Percentiles rank a stretch among this genome's conserved stretches.
Conservation (phyloP, 2,888 invertebrate species). For the Cryptophagus acutangulus region DNA sequence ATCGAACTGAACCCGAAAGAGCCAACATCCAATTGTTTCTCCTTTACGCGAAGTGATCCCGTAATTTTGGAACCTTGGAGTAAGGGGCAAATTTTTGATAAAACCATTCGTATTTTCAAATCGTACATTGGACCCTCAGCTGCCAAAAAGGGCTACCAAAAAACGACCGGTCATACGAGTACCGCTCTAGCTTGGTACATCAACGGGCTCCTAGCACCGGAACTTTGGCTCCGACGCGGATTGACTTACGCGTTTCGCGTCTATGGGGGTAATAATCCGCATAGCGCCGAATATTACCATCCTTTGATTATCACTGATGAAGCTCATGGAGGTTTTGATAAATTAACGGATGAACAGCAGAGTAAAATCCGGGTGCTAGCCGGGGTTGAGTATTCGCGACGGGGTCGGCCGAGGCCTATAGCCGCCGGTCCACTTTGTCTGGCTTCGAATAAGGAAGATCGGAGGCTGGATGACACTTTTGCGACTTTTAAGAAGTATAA, state of each 20-base stretch:
- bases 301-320: conserved; percentile 86
- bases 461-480: conserved; percentile 74
- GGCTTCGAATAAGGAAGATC: conserved; percentile 61
- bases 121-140: conserved; percentile 82
- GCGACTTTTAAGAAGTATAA: conserved; percentile 79
- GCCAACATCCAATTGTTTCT: conserved; percentile 65
- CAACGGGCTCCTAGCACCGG: conserved; percentile 83
- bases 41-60: conserved; percentile 56
- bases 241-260: conserved; percentile 78
- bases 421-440: conserved; percentile 79
- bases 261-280: conserved; percentile 83
- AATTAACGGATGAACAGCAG: conserved; percentile 65
- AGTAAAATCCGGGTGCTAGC: conserved; percentile 69
- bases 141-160: conserved; percentile 71
- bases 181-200: conserved; percentile 86
- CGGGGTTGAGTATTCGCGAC: conserved; percentile 75
- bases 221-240: conserved; percentile 80
- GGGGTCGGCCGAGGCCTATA: conserved; percentile 74
- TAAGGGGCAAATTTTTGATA: conserved; percentile 60
- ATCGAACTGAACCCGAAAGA: conserved; percentile 64
- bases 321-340: conserved; percentile 75
- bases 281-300: conserved; percentile 79
- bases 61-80: conserved; percentile 53
- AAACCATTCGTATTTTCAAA: conserved; percentile 69
- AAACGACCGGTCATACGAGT: conserved; percentile 63